These are phyloP conservation scores for Piscicola geometra DNA, from an alignment of 2,888 invertebrate species.

Conservation along the genomic window DNA sequence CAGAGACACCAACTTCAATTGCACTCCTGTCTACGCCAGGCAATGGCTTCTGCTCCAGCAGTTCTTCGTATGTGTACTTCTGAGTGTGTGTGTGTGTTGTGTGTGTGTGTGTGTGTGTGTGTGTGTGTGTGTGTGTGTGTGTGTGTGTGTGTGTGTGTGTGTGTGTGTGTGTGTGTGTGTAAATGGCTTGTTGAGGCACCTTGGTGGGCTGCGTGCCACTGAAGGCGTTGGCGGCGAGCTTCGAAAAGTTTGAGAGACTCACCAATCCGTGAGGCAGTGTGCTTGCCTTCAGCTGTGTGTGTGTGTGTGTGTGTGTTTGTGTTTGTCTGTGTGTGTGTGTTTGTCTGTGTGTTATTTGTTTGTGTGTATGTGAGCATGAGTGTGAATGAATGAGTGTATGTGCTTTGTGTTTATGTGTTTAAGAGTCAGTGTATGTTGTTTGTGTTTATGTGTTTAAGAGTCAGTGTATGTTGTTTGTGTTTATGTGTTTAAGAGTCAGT, in stretches of 20 bases:
- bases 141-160: no score
- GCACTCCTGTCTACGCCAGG: slow-evolving; percentile 37
- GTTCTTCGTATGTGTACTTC: slow-evolving; percentile 34
- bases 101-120: no score
- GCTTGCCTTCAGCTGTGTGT: slow-evolving; percentile 21
- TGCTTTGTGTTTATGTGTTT: neutral
- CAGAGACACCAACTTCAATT: no score
- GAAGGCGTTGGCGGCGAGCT: neutral
- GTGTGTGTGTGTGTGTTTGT: no score
- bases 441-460: neutral
- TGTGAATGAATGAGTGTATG: neutral
- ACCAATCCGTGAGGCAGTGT: slow-evolving; percentile 27
- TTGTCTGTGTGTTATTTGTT: no score
- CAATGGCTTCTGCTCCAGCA: slow-evolving; percentile 30
- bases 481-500: neutral
- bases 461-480: neutral
- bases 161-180: no score
- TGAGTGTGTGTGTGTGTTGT: neutral
- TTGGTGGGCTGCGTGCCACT: slow-evolving; percentile 14
- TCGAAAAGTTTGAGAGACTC: slow-evolving; percentile 17
- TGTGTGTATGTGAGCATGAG: neutral
- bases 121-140: no score
- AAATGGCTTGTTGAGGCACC: neutral
- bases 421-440: neutral
- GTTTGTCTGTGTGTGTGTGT: no score